A percentile compares a stretch with the other conserved stretches of the same genome.
phyloP scores from a whole-genome alignment of 2,113 vertebrate species.

The Bos javanicus region DNA sequence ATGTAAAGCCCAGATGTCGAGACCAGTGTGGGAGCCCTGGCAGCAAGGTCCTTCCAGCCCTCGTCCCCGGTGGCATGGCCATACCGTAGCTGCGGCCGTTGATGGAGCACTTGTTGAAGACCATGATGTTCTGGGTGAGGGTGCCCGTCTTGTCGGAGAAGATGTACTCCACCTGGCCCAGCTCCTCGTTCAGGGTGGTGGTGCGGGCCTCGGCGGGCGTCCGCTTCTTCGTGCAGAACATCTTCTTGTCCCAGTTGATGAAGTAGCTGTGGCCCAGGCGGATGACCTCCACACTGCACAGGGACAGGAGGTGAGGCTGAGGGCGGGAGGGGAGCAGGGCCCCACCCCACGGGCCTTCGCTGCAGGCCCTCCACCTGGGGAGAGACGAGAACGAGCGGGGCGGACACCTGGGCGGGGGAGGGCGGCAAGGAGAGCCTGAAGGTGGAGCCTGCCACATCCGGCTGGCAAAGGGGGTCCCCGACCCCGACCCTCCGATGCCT shows the following conservation, averaged over 20 bases:
- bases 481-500: conserved; percentile 27
- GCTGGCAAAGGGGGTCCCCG: background rate
- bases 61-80: fast-evolving
- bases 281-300: conserved; percentile 93
- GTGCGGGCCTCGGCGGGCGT: conserved; percentile 91
- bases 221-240: conserved; percentile 89
- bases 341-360: background rate
- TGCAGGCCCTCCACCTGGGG: conserved; percentile 24
- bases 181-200: conserved; percentile 93
- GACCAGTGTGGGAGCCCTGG: background rate
- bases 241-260: conserved; percentile 96
- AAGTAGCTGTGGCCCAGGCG: conserved; percentile 96
- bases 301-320: background rate
- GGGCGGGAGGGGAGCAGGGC: background rate
- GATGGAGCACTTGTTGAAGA: conserved; percentile 95
- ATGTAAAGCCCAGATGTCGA: background rate
- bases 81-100: conserved; percentile 88
- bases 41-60: background rate
- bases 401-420: background rate
- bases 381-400: background rate
- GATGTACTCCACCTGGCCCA: conserved; percentile 97
- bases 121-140: conserved; percentile 97
- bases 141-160: conserved; percentile 96
- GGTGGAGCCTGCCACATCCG: background rate
- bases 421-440: background rate